phyloP scores from a whole-genome alignment of 2,888 invertebrate species.

The Ophioninae sp. region DNA sequence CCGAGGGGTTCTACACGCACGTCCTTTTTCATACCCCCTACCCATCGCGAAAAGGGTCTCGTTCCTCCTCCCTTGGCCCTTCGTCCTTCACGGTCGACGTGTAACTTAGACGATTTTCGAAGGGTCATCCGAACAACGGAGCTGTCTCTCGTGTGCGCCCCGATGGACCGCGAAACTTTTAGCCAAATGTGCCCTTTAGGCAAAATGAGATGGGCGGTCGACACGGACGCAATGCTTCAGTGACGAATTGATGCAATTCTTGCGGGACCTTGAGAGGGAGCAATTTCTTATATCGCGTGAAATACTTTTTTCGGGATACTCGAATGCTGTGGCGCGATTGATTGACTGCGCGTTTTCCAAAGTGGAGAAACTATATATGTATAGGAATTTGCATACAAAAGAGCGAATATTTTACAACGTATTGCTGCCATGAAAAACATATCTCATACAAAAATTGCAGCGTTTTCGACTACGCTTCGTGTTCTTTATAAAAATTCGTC shows the following conservation, averaged over 20 bases:
- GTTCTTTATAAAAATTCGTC: not conserved
- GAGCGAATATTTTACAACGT: not conserved
- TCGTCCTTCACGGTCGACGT: conserved; percentile 5
- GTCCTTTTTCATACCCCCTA: not conserved
- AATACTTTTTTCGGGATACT: conserved; percentile 45
- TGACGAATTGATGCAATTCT: conserved; percentile 16
- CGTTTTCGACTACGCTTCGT: not conserved
- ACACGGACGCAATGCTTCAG: not conserved
- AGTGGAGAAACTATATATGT: too few relatives aligned
- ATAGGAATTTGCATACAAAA: too few relatives aligned
- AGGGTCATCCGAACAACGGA: conserved; percentile 57
- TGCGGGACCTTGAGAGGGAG: conserved; percentile 45
- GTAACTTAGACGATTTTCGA: conserved; percentile 50
- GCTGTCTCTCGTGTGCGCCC: conserved; percentile 18
- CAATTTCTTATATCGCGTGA: conserved; percentile 54
- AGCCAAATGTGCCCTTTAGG: conserved; percentile 61
- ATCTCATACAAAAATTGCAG: not conserved
- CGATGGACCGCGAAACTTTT: conserved; percentile 63
- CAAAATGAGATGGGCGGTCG: conserved; percentile 26
- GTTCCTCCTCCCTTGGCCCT: not conserved
- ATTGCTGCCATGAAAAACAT: not conserved
- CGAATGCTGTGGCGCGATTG: conserved; percentile 1
- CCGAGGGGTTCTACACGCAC: conserved; percentile 22
- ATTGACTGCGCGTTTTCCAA: conserved; percentile 12
- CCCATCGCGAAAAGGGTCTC: not conserved